Base-by-base conservation (phyloP, 2,113 vertebrate genomes). In the Nannobrachium achirus region DNA sequence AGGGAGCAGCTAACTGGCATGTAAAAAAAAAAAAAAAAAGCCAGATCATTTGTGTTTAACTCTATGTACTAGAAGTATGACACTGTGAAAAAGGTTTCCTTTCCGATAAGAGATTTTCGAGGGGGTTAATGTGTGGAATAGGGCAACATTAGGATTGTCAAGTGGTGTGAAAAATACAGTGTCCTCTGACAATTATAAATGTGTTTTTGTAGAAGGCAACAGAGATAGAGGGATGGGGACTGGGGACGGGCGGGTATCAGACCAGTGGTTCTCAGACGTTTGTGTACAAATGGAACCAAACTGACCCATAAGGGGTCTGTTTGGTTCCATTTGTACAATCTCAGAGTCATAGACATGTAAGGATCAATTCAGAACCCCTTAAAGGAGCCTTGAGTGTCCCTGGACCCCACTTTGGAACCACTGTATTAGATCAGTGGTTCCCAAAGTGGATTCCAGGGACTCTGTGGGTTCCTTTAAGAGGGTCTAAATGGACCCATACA, bases 71-170 rank as follows among this genome's bases (percentile, higher is more conserved):
- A 68, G 61, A 69, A 49, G 1, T 64, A 48, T 62, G 33, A 70
- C 53, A 41, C 55, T 63, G 53, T 60, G 69, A 69, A 69, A 68
- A 58, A 16, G 39, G 10, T 38, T 38, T 48, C 8, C 45, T 33
- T 20, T 16, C 33, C n/a, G 9, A 10, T 33, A 14, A 48, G 33
- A 6, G 39, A 20, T 63, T n/a, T 60, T 64, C 56, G 63, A 3
- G 4, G 33, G 56, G 63, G 25, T 46, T 52, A 46, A 69, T 62
- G 61, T 76, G 86, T 67, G 73, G 49, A 75, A 78, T 10, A 56
- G 63, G 57, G 52, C 65, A 75, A 63, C 63, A 57, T 42, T 62
- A 66, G 72, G 87, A 89, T 86, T 84, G 86, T 87, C 85, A 75
- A 45, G 45, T 69, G 60, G 58, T 76, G 75, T 72, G 62, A 64